Conservation (phyloP, 2,797 vertebrate genomes). For the Triplophysa bombifrons region DNA sequence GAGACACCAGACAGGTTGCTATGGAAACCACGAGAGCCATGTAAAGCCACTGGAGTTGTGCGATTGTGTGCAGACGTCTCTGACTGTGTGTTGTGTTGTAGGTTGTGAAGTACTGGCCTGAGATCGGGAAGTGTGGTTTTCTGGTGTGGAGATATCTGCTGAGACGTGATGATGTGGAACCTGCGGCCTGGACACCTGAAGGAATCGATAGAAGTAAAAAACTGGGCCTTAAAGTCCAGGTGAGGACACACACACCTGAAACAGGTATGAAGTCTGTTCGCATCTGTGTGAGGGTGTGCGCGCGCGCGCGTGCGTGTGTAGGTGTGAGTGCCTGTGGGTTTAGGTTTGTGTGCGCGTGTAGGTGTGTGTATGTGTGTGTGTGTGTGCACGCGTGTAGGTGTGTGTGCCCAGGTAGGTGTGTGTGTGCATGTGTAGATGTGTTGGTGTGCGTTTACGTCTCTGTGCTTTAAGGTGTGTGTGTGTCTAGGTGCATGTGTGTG, state of each 20-base stretch:
- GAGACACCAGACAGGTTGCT: neutral
- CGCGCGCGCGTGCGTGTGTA: neutral
- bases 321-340: too few relatives aligned
- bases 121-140: constrained; percentile 98
- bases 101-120: constrained; percentile 99
- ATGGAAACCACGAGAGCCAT: neutral
- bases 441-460: too few relatives aligned
- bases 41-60: neutral
- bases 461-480: too few relatives aligned
- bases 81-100: constrained; percentile 57
- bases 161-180: constrained; percentile 92
- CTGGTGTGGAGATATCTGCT: constrained; percentile 97
- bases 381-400: too few relatives aligned
- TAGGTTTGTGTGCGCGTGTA: too few relatives aligned
- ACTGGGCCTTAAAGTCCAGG: constrained; percentile 92
- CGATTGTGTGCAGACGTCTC: neutral
- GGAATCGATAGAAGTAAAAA: constrained; percentile 92
- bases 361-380: too few relatives aligned
- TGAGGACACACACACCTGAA: constrained; percentile 63
- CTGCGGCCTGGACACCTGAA: constrained; percentile 96
- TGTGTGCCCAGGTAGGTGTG: too few relatives aligned
- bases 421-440: too few relatives aligned
- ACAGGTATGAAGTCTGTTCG: neutral
- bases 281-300: neutral
- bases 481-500: too few relatives aligned